Evolutionary conservation across 2,888 invertebrate species (phyloP), one percentile per base, ranked within the genome.

Genomic region (Tolmerus cingulatus): DNA sequence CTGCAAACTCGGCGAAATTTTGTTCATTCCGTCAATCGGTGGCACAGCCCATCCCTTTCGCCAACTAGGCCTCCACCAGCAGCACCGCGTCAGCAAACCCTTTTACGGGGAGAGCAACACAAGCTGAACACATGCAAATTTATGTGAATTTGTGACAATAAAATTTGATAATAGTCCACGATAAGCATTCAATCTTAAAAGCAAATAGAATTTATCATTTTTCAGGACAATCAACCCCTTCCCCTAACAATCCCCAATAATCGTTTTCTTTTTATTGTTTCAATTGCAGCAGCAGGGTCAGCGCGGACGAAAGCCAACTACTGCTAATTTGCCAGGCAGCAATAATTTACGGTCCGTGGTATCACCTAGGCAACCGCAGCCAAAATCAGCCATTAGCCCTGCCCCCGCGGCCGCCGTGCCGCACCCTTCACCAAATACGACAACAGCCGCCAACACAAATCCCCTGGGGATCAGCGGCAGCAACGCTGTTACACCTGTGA

Each of bases 321-420:
- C 88, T 74, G 82, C 87, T 74, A 85, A 86, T 78, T 82, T 85
- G 66, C 76, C 77, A 87, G 87, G 86, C 51, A 89, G 87, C 76
- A 88, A 87, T 74, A 88, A 87, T 87, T 88, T 89, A 82, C 89
- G 89, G 87, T 87, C 89, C n/a, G 89, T 89, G 37, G 89, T 89
- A 57, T 89, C 89, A 37, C 89, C 89, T 37, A 77, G 89, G 34
- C 89, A 88, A 40, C 89, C 89, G 51, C 89, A 89, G 87, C 88
- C 89, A 23, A 88, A 87, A 87, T 88, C 89, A 74, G 89, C 89
- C 12, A 88, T 88, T 30, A 90, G 90, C 89, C 90, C 90, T 51
- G 89, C 89, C 81, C 89, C 89, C 55, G 89, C 89, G 77, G 89
- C 89, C 23, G 87, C 89, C 79, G 89, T 89, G 43, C 89, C 89